These are phyloP conservation scores for Zaprionus obscuricornis DNA, from an alignment of 2,888 invertebrate genomes.

Conservation along the genomic window DNA sequence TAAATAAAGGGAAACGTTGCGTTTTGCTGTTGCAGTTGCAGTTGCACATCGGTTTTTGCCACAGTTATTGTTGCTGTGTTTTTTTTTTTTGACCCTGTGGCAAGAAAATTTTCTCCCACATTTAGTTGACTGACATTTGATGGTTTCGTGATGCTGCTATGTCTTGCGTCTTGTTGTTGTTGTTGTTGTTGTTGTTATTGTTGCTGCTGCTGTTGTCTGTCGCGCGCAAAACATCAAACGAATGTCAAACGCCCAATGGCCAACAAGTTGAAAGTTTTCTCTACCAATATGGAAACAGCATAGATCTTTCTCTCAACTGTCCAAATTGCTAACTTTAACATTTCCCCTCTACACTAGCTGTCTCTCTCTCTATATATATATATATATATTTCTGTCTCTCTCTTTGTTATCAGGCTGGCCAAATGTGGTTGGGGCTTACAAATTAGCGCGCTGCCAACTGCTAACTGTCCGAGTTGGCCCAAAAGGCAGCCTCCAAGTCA, in stretches of 20 bases:
- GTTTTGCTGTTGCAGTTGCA: not conserved
- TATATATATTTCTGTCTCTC: not conserved
- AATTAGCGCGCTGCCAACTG: slow-evolving; percentile 76
- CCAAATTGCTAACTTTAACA: too few relatives aligned
- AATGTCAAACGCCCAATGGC: slow-evolving; percentile 71
- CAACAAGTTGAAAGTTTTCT: slow-evolving; percentile 63
- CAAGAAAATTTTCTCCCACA: slow-evolving; percentile 55
- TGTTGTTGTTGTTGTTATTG: too few relatives aligned
- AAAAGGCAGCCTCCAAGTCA: slow-evolving; percentile 74
- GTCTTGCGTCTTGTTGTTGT: slow-evolving; percentile 2
- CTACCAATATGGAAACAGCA: slow-evolving; percentile 67
- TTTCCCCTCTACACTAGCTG: slow-evolving; percentile 10
- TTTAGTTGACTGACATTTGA: slow-evolving; percentile 70
- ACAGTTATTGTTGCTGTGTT: slow-evolving; percentile 26
- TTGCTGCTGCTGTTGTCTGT: slow-evolving; percentile 6
- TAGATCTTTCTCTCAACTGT: slow-evolving; percentile 22
- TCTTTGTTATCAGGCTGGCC: slow-evolving; percentile 64
- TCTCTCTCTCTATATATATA: slow-evolving; percentile 1
- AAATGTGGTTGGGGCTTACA: slow-evolving; percentile 71
- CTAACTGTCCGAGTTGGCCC: slow-evolving; percentile 68
- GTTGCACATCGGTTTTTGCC: not conserved
- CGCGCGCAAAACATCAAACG: slow-evolving; percentile 67
- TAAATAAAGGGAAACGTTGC: too few relatives aligned
- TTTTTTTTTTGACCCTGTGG: slow-evolving; percentile 35
- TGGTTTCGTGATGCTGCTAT: slow-evolving; percentile 69